A percentile compares a stretch with the other conserved stretches of the same genome.
Conservation (phyloP, 2,888 invertebrate species). For the Theristus sp. region DNA sequence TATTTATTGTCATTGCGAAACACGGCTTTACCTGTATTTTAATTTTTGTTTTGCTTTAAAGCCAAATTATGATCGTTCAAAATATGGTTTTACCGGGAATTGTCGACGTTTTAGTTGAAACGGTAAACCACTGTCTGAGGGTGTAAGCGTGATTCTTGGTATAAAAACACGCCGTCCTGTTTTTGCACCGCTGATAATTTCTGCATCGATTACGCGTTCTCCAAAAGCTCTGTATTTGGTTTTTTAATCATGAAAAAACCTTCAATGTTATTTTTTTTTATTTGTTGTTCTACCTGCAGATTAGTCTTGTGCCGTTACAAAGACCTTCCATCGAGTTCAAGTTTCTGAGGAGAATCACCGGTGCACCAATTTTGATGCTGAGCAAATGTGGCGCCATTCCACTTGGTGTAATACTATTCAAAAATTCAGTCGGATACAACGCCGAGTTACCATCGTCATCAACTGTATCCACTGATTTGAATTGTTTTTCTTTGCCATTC, state of each 20-base stretch:
- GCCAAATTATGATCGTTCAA: too few relatives aligned
- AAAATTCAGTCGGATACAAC: background rate
- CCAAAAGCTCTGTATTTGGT: background rate
- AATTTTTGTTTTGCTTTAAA: too few relatives aligned
- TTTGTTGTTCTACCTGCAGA: too few relatives aligned
- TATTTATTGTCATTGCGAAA: constrained; percentile 14
- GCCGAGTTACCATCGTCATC: background rate
- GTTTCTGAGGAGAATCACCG: background rate
- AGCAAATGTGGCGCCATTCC: background rate
- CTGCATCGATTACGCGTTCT: background rate
- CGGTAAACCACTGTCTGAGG: background rate
- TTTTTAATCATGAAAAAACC: background rate
- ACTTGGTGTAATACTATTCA: background rate
- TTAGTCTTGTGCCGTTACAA: background rate
- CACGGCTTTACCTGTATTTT: constrained; percentile 18
- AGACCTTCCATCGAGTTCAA: background rate
- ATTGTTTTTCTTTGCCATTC: background rate
- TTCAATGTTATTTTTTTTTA: too few relatives aligned
- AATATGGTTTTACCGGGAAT: constrained; percentile 15
- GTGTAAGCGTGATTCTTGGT: background rate
- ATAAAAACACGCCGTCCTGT: background rate
- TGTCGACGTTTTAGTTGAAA: background rate
- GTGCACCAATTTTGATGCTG: background rate
- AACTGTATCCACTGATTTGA: background rate
- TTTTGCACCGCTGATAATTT: background rate